Percentiles rank a stretch among this genome's conserved stretches.
These are phyloP conservation scores for Cactoblastis cactorum DNA, from an alignment of 2,888 invertebrate species.

Conservation along the genomic window DNA sequence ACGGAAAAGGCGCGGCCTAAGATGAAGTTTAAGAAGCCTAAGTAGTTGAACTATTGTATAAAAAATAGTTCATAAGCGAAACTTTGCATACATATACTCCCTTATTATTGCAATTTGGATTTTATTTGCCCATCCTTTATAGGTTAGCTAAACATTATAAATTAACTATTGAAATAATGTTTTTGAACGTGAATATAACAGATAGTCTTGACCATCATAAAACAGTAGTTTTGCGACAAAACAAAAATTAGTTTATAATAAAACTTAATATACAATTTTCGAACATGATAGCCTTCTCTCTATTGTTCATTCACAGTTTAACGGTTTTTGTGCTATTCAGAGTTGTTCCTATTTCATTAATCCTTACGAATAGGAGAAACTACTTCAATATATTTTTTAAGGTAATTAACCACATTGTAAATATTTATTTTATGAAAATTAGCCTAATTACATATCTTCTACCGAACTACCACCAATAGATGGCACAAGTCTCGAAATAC, in stretches of 20 bases:
- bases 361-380: too few species aligned
- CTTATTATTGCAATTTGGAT: constrained; percentile 23
- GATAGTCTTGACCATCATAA: too few species aligned
- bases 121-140: constrained; percentile 28
- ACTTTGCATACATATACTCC: constrained; percentile 35
- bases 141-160: neutral
- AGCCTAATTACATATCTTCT: neutral
- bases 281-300: too few species aligned
- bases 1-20: constrained; percentile 43
- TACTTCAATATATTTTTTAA: neutral
- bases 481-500: neutral
- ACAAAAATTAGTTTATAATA: too few species aligned
- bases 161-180: neutral
- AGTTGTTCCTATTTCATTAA: too few species aligned
- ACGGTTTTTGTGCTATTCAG: too few species aligned
- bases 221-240: too few species aligned
- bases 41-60: constrained; percentile 32
- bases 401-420: neutral
- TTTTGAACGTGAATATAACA: too few species aligned
- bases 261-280: too few species aligned
- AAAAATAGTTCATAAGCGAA: constrained; percentile 37
- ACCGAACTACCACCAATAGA: neutral
- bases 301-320: too few species aligned
- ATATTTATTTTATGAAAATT: neutral
- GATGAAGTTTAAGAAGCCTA: constrained; percentile 50